These are phyloP conservation scores for Drosophila histrio DNA, from an alignment of 2,888 invertebrate species.

Conservation along the genomic window DNA sequence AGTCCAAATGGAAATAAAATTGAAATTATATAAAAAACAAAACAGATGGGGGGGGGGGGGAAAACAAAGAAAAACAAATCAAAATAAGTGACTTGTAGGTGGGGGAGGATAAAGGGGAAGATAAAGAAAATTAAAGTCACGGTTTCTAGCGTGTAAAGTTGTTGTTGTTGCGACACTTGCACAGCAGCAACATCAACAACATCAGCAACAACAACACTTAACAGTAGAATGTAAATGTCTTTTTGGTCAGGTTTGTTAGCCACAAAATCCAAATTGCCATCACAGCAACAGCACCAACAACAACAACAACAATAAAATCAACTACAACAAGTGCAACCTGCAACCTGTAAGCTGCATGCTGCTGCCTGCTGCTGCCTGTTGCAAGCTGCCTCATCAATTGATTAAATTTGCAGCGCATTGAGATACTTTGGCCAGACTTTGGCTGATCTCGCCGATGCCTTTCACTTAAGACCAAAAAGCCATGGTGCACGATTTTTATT, in stretches of 20 bases:
- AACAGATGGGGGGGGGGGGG: slow-evolving; percentile 16
- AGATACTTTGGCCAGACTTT: slow-evolving; percentile 60
- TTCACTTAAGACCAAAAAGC: slow-evolving; percentile 66
- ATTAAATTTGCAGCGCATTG: slow-evolving; percentile 74
- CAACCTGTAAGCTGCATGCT: slow-evolving; percentile 44
- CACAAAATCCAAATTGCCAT: slow-evolving; percentile 78
- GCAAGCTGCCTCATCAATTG: slow-evolving; percentile 76
- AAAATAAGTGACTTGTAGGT: slow-evolving; percentile 39
- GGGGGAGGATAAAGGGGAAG: slow-evolving; percentile 22
- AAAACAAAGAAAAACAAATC: slow-evolving; percentile 62
- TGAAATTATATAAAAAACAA: slow-evolving; percentile 70
- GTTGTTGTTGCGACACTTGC: slow-evolving; percentile 65
- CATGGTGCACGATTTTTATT: slow-evolving; percentile 78
- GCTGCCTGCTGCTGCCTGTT: slow-evolving; percentile 44
- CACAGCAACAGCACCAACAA: slow-evolving; percentile 51
- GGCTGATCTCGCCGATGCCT: slow-evolving; percentile 74
- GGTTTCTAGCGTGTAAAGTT: slow-evolving; percentile 80
- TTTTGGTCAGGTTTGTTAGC: slow-evolving; percentile 74
- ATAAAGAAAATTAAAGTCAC: slow-evolving; percentile 80
- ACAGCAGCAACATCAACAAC: slow-evolving; percentile 41
- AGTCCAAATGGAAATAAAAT: slow-evolving; percentile 64
- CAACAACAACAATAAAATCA: slow-evolving; percentile 56
- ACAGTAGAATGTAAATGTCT: slow-evolving; percentile 77
- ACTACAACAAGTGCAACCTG: slow-evolving; percentile 53
- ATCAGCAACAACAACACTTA: slow-evolving; percentile 53